Percentiles rank a stretch among this genome's conserved stretches.
These are phyloP conservation scores for Bolinopsis microptera DNA, from an alignment of 37 sponge, comb jelly and placozoan species.

Conservation along the genomic window DNA sequence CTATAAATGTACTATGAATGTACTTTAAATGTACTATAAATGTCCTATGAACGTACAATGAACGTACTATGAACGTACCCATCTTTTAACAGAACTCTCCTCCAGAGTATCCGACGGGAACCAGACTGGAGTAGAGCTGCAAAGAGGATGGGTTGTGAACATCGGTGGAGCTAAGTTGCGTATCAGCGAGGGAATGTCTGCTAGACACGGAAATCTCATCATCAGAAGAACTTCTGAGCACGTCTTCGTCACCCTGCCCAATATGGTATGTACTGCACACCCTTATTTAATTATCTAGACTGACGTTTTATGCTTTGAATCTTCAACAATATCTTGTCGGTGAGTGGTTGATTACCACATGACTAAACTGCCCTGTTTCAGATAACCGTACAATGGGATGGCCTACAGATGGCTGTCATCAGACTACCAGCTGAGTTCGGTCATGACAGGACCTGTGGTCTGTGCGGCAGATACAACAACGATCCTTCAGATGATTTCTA, in stretches of 20 bases:
- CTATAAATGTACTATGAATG: no score
- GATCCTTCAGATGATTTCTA: background rate
- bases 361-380: background rate
- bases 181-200: slow-evolving; percentile 63
- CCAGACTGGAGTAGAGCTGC: slow-evolving; percentile 49
- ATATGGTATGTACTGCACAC: slow-evolving; percentile 13
- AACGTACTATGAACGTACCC: no score
- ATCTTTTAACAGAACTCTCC: no score
- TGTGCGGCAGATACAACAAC: slow-evolving; percentile 48
- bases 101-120: background rate
- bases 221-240: slow-evolving; percentile 44
- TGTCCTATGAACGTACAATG: no score
- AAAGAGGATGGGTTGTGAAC: slow-evolving; percentile 61
- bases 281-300: no score
- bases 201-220: slow-evolving; percentile 17
- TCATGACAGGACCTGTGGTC: slow-evolving; percentile 52
- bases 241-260: slow-evolving; percentile 46
- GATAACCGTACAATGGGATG: slow-evolving; percentile 50
- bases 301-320: no score
- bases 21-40: no score
- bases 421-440: slow-evolving; percentile 26
- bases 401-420: slow-evolving; percentile 32
- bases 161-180: slow-evolving; percentile 53
- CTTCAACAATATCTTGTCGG: no score
- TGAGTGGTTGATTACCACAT: no score